Conservation (phyloP, 2,797 vertebrate genomes). For the Neosilurus mollespiculum region DNA sequence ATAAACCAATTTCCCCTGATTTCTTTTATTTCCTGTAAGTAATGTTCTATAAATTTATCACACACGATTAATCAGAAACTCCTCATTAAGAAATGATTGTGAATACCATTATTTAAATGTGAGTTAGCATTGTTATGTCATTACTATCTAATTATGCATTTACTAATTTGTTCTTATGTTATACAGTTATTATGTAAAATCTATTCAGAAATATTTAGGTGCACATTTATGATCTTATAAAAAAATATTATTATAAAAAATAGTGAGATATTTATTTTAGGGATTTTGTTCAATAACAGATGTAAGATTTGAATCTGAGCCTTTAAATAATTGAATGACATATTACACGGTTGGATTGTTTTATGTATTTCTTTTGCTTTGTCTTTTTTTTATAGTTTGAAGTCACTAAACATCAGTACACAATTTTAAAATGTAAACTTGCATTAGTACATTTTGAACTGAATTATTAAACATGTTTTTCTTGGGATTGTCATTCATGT, state of each 20-base stretch:
- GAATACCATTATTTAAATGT: too few species aligned
- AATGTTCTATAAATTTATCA: background rate
- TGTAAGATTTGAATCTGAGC: background rate
- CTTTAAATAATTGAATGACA: background rate
- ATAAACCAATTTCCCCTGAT: constrained; percentile 19
- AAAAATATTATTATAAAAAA: too few species aligned
- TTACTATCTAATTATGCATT: too few species aligned
- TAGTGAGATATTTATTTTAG: background rate
- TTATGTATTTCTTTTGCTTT: background rate
- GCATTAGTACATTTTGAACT: background rate
- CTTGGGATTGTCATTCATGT: background rate
- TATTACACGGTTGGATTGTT: background rate
- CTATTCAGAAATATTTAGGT: background rate
- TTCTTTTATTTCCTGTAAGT: background rate
- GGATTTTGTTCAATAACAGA: background rate
- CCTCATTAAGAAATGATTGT: background rate
- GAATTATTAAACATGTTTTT: background rate
- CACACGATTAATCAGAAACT: constrained; percentile 50
- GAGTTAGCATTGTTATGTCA: too few species aligned
- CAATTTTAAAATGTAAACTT: background rate
- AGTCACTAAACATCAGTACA: background rate
- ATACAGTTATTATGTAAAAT: too few species aligned
- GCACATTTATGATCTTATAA: background rate
- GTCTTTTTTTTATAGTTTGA: background rate
- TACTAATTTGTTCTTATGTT: too few species aligned